phyloP scores from a whole-genome alignment of 1,140 invertebrate species.

The Pogonomyrmex barbatus region DNA sequence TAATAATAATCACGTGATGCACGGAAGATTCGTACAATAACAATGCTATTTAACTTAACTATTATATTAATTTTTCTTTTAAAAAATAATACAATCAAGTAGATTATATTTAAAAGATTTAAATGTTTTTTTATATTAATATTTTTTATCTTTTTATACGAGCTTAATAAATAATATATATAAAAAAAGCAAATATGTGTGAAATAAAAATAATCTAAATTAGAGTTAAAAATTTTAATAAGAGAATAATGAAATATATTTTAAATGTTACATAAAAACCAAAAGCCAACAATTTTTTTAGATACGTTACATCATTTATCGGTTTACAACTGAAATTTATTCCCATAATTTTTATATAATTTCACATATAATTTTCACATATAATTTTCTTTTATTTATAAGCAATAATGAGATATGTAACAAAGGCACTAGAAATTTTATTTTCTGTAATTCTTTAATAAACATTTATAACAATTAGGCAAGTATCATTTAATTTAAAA shows the following conservation, averaged over 20 bases:
- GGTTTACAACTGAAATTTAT: background rate
- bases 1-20: conserved; percentile 15
- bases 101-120: background rate
- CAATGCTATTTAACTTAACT: conserved; percentile 6
- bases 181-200: background rate
- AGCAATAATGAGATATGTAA: conserved; percentile 15
- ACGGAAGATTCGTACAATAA: background rate
- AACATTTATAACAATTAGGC: conserved; percentile 16
- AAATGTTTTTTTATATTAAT: background rate
- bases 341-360: conserved; percentile 14
- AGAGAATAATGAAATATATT: conserved; percentile 22
- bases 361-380: conserved; percentile 17
- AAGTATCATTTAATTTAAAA: conserved; percentile 10
- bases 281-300: background rate
- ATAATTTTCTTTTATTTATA: conserved; percentile 18
- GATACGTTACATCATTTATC: background rate
- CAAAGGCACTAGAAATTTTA: conserved; percentile 59
- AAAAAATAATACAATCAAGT: background rate
- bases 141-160: too few relatives aligned
- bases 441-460: conserved; percentile 3
- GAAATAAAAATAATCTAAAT: background rate
- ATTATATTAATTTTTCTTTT: conserved; percentile 7
- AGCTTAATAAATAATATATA: too few relatives aligned
- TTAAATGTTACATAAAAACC: conserved; percentile 20
- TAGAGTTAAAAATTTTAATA: background rate